Percentiles rank a stretch among this genome's conserved stretches.
These are phyloP conservation scores for Edolisoma coerulescens DNA, from an alignment of 2,113 vertebrate species.

Conservation along the genomic window DNA sequence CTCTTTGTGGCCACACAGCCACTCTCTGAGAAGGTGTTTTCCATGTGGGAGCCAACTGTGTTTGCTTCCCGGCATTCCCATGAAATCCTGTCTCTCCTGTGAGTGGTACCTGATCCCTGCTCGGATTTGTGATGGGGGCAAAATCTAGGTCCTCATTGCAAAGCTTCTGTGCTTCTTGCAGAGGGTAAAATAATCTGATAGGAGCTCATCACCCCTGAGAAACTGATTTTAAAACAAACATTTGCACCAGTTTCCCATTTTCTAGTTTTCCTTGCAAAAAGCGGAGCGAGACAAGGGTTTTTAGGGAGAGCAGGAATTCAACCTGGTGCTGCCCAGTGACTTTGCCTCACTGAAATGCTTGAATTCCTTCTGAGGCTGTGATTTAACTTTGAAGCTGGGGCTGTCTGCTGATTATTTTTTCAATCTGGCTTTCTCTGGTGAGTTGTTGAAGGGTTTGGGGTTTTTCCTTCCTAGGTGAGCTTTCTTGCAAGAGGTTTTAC, in stretches of 20 bases:
- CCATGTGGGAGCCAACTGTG: neutral
- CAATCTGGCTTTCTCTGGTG: neutral
- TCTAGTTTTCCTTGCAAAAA: neutral
- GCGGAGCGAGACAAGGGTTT: neutral
- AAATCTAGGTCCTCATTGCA: neutral
- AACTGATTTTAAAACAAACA: neutral
- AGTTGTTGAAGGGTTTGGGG: neutral
- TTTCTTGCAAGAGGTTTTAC: neutral
- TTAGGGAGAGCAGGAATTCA: neutral
- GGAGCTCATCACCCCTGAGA: neutral
- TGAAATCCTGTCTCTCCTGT: neutral
- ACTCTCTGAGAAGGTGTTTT: neutral
- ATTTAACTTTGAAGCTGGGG: neutral
- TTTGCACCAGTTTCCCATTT: neutral
- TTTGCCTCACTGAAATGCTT: neutral
- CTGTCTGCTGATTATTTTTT: neutral
- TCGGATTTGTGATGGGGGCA: neutral
- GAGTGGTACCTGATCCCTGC: neutral
- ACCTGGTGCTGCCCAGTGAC: neutral
- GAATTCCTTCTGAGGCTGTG: neutral
- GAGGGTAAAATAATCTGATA: neutral
- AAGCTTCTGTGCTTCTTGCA: neutral
- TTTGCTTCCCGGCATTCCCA: neutral
- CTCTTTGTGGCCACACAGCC: neutral
- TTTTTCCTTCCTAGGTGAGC: neutral